These are phyloP conservation scores for Lepetodrilus schrolli DNA, from an alignment of 2,888 invertebrate genomes.

Conservation along the genomic window DNA sequence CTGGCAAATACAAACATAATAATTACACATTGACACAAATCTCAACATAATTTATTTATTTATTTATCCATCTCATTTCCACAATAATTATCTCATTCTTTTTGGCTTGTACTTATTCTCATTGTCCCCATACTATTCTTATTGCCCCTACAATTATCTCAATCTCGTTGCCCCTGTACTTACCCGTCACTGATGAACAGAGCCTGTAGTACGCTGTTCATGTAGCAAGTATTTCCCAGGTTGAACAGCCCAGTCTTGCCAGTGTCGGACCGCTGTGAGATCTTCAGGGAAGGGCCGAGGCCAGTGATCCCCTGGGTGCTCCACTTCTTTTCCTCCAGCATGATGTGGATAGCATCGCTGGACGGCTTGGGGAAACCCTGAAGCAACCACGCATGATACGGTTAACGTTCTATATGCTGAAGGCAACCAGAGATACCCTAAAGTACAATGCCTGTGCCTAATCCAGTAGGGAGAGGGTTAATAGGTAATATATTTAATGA, in stretches of 20 bases:
- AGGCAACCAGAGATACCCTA: too few species aligned
- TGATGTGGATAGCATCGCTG: conserved; percentile 54
- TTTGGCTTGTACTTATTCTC: background rate
- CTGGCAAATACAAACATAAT: conserved; percentile 43
- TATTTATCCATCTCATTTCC: background rate
- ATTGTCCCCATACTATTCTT: conserved; percentile 29
- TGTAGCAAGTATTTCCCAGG: conserved; percentile 91
- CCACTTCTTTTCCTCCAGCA: conserved; percentile 63
- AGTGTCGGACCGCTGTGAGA: conserved; percentile 67
- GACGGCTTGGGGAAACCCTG: conserved; percentile 65
- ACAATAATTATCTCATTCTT: background rate
- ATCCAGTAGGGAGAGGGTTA: too few species aligned
- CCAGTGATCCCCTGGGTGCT: conserved; percentile 50
- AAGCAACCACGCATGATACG: too few species aligned
- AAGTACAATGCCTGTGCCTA: too few species aligned
- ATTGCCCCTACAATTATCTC: background rate
- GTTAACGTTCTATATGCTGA: too few species aligned
- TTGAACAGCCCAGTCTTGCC: conserved; percentile 85
- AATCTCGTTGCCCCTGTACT: conserved; percentile 26
- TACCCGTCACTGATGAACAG: conserved; percentile 85
- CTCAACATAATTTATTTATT: too few species aligned
- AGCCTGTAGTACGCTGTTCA: conserved; percentile 91
- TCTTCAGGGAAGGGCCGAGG: conserved; percentile 41
- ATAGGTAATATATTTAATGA: too few species aligned
- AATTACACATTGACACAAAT: background rate